phyloP scores from a whole-genome alignment of 2,113 vertebrate species.

The Leptobrachium ailaonicum region DNA sequence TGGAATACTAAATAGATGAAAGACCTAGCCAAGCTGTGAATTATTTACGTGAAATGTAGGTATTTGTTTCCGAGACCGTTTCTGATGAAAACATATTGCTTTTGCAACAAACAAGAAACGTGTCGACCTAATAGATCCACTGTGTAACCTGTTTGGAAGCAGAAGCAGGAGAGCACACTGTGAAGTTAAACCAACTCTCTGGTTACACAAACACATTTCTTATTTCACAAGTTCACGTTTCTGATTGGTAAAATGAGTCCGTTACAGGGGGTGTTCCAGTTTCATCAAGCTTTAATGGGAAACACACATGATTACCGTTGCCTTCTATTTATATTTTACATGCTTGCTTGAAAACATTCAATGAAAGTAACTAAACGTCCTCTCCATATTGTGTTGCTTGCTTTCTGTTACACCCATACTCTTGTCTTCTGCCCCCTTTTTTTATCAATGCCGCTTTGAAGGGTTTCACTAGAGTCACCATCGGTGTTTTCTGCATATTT shows the following conservation, averaged over 20 bases:
- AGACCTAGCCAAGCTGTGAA: neutral
- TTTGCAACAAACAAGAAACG: conserved; percentile 1
- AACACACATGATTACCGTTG: neutral
- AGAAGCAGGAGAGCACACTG: neutral
- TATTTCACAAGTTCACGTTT: neutral
- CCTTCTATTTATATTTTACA: neutral
- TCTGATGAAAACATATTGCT: conserved; percentile 35
- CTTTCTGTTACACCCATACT: too few relatives aligned
- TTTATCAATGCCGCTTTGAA: too few relatives aligned
- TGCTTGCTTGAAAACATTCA: neutral
- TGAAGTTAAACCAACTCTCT: neutral
- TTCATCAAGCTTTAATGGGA: conserved; percentile 14
- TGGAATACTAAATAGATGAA: neutral
- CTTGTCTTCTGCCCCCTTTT: too few relatives aligned
- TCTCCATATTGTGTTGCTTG: too few relatives aligned
- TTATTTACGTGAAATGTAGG: conserved; percentile 6
- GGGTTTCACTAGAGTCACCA: too few relatives aligned
- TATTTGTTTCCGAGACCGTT: neutral
- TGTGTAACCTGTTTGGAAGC: neutral
- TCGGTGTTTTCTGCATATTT: too few relatives aligned
- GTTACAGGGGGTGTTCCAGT: neutral
- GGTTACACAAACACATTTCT: conserved; percentile 14
- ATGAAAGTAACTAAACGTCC: too few relatives aligned
- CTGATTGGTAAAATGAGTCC: neutral
- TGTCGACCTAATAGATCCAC: neutral